Percentiles rank a stretch among this genome's conserved stretches.
phyloP scores from a whole-genome alignment of 2,888 invertebrate genomes.

The Lithosia quadra region DNA sequence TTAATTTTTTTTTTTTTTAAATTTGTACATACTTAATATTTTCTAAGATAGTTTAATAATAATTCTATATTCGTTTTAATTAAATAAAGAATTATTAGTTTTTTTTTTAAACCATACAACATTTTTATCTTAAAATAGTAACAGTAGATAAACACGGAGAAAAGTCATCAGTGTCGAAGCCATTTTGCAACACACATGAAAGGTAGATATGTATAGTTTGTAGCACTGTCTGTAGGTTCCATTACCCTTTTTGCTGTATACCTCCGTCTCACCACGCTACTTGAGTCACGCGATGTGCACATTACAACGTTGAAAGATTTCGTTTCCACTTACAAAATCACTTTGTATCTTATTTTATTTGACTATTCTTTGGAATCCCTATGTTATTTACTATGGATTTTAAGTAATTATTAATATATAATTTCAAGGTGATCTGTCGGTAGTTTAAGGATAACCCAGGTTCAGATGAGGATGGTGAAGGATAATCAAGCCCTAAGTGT shows the following conservation, averaged over 20 bases:
- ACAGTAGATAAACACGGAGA: slow-evolving; percentile 22
- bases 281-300: slow-evolving; percentile 79
- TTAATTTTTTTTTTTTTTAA: no score
- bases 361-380: slow-evolving; percentile 55
- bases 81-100: no score
- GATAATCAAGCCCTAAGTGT: neutral
- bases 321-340: slow-evolving; percentile 83
- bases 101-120: no score
- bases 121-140: slow-evolving; percentile 1
- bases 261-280: slow-evolving; percentile 59
- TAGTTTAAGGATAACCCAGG: neutral
- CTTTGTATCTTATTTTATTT: slow-evolving; percentile 75
- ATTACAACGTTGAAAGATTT: slow-evolving; percentile 80
- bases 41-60: no score
- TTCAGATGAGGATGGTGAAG: no score
- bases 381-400: slow-evolving; percentile 36
- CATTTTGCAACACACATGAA: slow-evolving; percentile 41
- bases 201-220: slow-evolving; percentile 57
- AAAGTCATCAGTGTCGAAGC: slow-evolving; percentile 40
- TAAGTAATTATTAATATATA: neutral
- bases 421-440: neutral
- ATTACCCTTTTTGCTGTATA: slow-evolving; percentile 66
- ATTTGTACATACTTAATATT: no score
- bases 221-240: slow-evolving; percentile 58
- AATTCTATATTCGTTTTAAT: no score